phyloP scores from a whole-genome alignment of 2,797 vertebrate species.

The Meriones psammophilus region DNA sequence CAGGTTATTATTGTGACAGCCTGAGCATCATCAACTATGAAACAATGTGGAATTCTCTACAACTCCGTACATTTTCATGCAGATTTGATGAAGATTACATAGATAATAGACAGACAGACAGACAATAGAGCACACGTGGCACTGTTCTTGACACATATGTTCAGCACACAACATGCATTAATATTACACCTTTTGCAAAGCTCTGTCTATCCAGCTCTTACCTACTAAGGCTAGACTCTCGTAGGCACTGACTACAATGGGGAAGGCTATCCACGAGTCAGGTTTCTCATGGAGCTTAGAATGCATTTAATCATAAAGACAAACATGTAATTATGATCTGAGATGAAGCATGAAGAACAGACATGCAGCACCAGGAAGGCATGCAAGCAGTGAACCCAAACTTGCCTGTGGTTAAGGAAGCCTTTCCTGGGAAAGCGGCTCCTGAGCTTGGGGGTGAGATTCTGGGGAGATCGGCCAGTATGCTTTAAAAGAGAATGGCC shows the following conservation, averaged over 20 bases:
- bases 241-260: neutral
- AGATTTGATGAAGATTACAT: neutral
- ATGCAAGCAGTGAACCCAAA: neutral
- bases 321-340: neutral
- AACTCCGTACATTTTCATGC: neutral
- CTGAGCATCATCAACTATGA: neutral
- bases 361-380: neutral
- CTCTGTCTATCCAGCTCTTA: neutral
- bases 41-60: neutral
- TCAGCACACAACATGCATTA: neutral
- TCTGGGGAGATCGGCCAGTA: neutral
- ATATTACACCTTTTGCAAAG: neutral
- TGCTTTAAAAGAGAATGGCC: neutral
- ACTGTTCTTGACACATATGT: neutral
- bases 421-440: neutral
- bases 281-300: conserved; percentile 1
- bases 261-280: neutral
- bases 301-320: neutral
- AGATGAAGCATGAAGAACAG: neutral
- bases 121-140: neutral
- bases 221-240: neutral
- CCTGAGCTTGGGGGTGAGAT: neutral
- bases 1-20: neutral
- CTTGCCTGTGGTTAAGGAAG: neutral
- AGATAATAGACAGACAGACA: no score